These are phyloP conservation scores for Dendrolimus pini DNA, from an alignment of 2,888 invertebrate species.

Conservation along the genomic window DNA sequence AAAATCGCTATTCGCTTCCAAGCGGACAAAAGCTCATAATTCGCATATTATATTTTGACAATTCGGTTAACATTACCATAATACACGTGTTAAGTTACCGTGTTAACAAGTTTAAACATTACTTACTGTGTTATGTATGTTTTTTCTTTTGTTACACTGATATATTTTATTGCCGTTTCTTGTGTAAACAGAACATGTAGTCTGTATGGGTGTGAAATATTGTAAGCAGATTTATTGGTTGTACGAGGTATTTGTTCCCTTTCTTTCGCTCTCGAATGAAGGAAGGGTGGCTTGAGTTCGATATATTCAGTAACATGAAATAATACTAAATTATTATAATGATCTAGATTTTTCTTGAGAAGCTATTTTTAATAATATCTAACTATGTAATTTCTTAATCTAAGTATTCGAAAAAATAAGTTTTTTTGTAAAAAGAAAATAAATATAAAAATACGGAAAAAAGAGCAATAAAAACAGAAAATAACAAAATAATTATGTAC, in stretches of 20 bases:
- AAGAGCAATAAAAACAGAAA: no score
- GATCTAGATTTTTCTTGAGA: no score
- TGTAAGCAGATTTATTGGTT: constrained; percentile 67
- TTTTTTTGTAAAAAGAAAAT: no score
- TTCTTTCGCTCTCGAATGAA: constrained; percentile 23
- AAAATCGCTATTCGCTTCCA: constrained; percentile 26
- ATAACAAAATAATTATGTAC: no score
- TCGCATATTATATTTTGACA: constrained; percentile 62
- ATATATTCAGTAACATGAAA: constrained; percentile 3
- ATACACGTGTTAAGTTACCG: constrained; percentile 39
- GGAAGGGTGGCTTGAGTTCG: constrained; percentile 29
- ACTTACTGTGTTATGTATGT: constrained; percentile 54
- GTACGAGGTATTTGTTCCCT: constrained; percentile 51
- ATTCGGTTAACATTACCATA: constrained; percentile 61
- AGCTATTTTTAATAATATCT: no score
- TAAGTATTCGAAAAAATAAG: no score
- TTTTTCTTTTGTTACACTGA: constrained; percentile 62
- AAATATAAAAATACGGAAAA: no score
- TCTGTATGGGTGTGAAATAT: constrained; percentile 65
- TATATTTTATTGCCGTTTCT: constrained; percentile 68
- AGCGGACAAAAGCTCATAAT: constrained; percentile 12
- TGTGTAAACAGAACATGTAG: constrained; percentile 67
- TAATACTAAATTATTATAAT: no score
- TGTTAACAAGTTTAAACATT: constrained; percentile 51
- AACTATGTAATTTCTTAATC: no score